Evolutionary conservation across 2,888 invertebrate species (phyloP).

Genomic region (Chaetogeoica ovagalla): DNA sequence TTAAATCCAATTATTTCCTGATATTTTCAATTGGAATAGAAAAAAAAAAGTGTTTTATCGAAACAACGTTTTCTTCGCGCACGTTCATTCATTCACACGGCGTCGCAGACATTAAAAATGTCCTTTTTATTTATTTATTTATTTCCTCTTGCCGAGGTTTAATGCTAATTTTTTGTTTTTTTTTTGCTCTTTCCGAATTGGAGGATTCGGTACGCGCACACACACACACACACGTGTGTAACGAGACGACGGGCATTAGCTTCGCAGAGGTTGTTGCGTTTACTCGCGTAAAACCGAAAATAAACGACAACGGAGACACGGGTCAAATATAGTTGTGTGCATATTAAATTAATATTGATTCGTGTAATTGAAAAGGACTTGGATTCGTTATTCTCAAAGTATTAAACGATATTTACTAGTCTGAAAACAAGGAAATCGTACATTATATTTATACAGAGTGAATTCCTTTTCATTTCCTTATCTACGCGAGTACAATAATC

Average conservation of each 20-base stretch:
- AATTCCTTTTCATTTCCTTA: no score
- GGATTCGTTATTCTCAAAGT: no score
- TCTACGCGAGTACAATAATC: no score
- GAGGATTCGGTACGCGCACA: no score
- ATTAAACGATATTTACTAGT: no score
- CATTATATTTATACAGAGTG: no score
- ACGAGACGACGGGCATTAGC: constrained; percentile 26
- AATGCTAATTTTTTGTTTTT: no score
- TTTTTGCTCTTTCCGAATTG: constrained; percentile 28
- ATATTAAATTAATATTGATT: no score
- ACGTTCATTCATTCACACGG: constrained; percentile 28
- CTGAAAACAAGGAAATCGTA: no score
- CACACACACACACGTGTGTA: constrained; percentile 22
- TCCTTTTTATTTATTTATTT: constrained; percentile 27
- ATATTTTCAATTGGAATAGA: constrained; percentile 22
- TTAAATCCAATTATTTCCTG: constrained; percentile 31
- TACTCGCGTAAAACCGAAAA: constrained; percentile 11
- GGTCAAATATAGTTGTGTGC: no score
- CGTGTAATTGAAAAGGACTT: no score
- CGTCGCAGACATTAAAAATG: constrained; percentile 9
- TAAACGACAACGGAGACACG: constrained; percentile 12
- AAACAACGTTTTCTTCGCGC: constrained; percentile 3
- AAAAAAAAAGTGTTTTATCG: no score
- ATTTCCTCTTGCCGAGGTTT: constrained; percentile 30
- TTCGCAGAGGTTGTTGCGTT: not conserved